phyloP scores from a whole-genome alignment of 1,140 invertebrate species.

The Maniola jurtina region DNA sequence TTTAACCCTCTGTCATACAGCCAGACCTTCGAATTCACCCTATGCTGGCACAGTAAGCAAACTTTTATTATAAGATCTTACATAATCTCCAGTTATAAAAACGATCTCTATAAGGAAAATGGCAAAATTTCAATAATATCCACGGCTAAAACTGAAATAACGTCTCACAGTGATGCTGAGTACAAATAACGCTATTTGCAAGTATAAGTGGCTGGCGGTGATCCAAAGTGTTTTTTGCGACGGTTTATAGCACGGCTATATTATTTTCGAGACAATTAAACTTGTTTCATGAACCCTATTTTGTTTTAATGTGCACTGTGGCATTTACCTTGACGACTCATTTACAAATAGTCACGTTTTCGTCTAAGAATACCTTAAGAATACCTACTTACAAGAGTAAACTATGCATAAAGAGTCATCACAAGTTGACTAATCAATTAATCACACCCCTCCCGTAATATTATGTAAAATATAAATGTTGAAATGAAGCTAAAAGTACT shows the following conservation, averaged over 20 bases:
- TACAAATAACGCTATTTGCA: conserved; percentile 13
- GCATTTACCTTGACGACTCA: conserved; percentile 10
- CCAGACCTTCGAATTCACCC: too few species aligned
- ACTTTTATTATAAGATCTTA: too few species aligned
- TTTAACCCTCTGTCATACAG: too few species aligned
- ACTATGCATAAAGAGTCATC: too few species aligned
- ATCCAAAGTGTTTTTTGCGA: conserved; percentile 17
- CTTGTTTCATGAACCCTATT: conserved; percentile 6
- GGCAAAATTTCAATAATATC: conserved; percentile 5
- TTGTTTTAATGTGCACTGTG: conserved; percentile 5
- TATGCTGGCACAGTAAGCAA: too few species aligned
- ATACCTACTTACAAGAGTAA: too few species aligned
- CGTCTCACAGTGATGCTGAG: not conserved
- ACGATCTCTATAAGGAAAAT: not conserved
- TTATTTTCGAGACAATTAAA: conserved; percentile 24
- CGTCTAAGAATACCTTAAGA: not conserved
- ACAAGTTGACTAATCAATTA: too few species aligned
- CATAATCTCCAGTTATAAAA: not conserved
- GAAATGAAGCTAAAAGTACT: too few species aligned
- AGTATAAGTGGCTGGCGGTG: conserved; percentile 18
- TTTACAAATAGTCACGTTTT: conserved; percentile 2
- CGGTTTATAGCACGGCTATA: conserved; percentile 8
- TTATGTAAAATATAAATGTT: too few species aligned
- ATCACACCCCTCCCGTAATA: too few species aligned
- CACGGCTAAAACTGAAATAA: not conserved